Percentiles rank a stretch among this genome's conserved stretches.
Conservation (phyloP, 2,888 invertebrate genomes). For the Lithosia quadra region DNA sequence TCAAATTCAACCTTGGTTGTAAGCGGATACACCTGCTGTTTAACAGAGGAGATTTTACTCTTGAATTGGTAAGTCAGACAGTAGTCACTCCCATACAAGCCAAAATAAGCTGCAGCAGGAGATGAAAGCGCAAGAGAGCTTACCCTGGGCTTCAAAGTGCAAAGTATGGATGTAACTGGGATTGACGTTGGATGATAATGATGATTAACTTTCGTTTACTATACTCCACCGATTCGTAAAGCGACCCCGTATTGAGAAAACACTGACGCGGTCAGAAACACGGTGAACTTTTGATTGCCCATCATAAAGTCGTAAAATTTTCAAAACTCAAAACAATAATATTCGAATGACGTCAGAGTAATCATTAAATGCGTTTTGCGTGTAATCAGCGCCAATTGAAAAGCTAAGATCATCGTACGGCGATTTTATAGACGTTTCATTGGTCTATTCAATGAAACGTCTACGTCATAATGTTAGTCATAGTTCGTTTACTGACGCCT, state of each 20-base stretch:
- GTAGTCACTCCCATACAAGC: no score
- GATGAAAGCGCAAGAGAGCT: no score
- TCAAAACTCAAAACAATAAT: slow-evolving; percentile 39
- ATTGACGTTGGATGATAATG: no score
- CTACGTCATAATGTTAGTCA: slow-evolving; percentile 45
- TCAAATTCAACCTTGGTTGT: no score
- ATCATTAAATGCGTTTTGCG: slow-evolving; percentile 37
- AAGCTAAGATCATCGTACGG: slow-evolving; percentile 45
- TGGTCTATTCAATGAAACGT: slow-evolving; percentile 28
- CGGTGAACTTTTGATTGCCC: slow-evolving; percentile 19
- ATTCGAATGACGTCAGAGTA: slow-evolving; percentile 41
- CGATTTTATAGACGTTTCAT: slow-evolving; percentile 54
- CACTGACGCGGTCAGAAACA: not conserved
- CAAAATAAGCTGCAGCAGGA: no score
- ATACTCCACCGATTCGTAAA: not conserved
- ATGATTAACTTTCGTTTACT: not conserved
- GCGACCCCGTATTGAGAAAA: not conserved
- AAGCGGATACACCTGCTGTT: no score
- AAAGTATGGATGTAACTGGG: no score
- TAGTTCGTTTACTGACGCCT: slow-evolving; percentile 16
- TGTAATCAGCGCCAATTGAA: slow-evolving; percentile 51
- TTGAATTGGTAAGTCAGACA: no score
- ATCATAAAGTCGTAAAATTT: slow-evolving; percentile 36
- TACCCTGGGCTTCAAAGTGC: no score
- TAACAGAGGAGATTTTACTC: no score